Evolutionary conservation across 2,888 invertebrate species (phyloP), one percentile per base, ranked within the genome.

Genomic region (Galerucella pusilla): DNA sequence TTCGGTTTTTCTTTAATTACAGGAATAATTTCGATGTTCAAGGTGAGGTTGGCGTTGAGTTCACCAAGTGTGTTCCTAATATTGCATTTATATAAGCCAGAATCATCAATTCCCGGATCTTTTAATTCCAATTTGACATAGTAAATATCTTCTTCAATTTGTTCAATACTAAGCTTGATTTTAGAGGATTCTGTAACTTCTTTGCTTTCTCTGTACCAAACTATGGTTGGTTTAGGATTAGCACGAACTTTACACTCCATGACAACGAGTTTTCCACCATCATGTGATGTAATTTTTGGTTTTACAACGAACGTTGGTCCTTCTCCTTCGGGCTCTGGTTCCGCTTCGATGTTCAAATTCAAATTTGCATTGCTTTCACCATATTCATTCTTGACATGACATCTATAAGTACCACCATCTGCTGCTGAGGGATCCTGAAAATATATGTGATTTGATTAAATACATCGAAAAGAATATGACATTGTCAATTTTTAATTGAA

Each of bases 361-460:
- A 99, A 91, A 88, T 98, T 98, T 78, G 98, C 97, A 88, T 97
- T 98, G 84, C 97, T 96, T 90, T 98, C 98, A 78, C 99, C 99
- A 86, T 93, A 96, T 88, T 97, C 96, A 87, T 98, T 99, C 89
- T 94, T 94, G 77, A 97, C 96, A 87, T 97, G 95, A 89, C 98
- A 98, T 86, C 97, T 94, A 88, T 96, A 97, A 57, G 94, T 92
- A 59, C 96, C 96, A 77, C 95, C 95, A 85, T 97, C 96, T 28
- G 92, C 90, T 77, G 93, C 93, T 68, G 93, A 90, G 28, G 95
- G 95, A 86, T 95, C 94, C 95, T 96, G 84, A 54, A 87, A 78
- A 66, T 20, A 60, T 25, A 61, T 20, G 14, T 49, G 11, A 11
- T 46, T 49, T 49, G 11, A 12, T 12, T 12, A 49, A 49, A 49